Conservation (phyloP, 2,797 vertebrate genomes). For the Cuculus canorus region DNA sequence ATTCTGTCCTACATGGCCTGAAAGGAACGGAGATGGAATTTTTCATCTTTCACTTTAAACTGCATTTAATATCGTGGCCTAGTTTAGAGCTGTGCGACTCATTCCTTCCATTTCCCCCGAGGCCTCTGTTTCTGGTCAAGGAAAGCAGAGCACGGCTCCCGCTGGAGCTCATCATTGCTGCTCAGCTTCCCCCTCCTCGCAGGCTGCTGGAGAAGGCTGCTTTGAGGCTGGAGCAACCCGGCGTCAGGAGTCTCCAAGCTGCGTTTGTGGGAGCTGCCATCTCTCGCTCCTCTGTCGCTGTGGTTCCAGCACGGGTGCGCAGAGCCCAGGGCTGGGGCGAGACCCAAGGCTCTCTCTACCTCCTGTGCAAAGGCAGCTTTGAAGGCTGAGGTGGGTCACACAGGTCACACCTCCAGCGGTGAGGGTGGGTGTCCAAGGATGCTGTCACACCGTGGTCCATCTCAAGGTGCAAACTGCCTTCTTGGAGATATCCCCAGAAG, state of each 20-base stretch:
- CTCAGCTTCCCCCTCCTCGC: neutral
- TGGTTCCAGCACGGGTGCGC: neutral
- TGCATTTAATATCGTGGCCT: conserved; percentile 50
- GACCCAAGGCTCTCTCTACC: neutral
- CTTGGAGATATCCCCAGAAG: neutral
- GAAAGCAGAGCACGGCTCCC: conserved; percentile 55
- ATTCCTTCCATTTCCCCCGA: conserved; percentile 47
- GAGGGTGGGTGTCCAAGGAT: neutral
- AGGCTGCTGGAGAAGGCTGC: neutral
- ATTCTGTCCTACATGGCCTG: conserved; percentile 60
- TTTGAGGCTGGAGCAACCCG: neutral
- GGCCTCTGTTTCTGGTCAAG: conserved; percentile 66
- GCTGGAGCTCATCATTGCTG: conserved; percentile 52
- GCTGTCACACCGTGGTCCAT: neutral
- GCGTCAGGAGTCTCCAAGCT: neutral
- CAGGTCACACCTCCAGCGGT: neutral
- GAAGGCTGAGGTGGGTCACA: neutral
- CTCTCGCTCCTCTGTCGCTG: neutral
- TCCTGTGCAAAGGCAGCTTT: neutral
- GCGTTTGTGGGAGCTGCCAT: neutral
- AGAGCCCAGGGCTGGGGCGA: neutral
- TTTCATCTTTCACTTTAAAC: conserved; percentile 63
- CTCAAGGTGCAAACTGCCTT: neutral
- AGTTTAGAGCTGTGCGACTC: conserved; percentile 52
- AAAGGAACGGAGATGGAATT: conserved; percentile 65